Percentiles rank a stretch among this genome's conserved stretches.
Conservation (phyloP, 2,888 invertebrate genomes). For the Nesidiocoris tenuis region DNA sequence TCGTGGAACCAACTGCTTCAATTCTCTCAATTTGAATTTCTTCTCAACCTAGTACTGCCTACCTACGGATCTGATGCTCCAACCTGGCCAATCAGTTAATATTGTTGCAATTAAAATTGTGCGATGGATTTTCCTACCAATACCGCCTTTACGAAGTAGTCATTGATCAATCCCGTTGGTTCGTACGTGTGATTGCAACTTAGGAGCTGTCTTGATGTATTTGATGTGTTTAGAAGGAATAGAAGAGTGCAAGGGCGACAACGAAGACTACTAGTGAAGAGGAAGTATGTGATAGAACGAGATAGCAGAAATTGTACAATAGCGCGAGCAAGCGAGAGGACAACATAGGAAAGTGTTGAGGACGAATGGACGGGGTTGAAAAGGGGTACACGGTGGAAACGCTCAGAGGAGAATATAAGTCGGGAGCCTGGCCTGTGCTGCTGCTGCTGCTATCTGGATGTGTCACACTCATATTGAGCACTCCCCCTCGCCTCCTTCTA, state of each 20-base stretch:
- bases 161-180: no score
- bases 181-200: no score
- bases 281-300: background rate
- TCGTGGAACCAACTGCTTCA: no score
- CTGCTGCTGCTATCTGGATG: conserved; percentile 39
- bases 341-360: background rate
- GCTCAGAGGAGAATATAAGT: conserved; percentile 40
- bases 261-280: background rate
- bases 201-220: conserved; percentile 39
- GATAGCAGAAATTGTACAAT: background rate
- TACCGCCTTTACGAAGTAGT: no score
- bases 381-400: conserved; percentile 18
- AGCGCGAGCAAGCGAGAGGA: background rate
- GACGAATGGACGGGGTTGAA: conserved; percentile 7
- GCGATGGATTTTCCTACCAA: no score
- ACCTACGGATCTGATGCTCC: no score
- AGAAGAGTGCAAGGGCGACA: conserved; percentile 11
- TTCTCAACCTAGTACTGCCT: no score
- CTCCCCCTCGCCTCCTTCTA: conserved; percentile 28
- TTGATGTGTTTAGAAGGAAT: conserved; percentile 44
- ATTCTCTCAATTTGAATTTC: no score
- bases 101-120: no score
- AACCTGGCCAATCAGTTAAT: no score
- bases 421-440: background rate
- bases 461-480: conserved; percentile 43